phyloP scores from a whole-genome alignment of 2,797 vertebrate genomes.

The Gymnothorax reevesii region DNA sequence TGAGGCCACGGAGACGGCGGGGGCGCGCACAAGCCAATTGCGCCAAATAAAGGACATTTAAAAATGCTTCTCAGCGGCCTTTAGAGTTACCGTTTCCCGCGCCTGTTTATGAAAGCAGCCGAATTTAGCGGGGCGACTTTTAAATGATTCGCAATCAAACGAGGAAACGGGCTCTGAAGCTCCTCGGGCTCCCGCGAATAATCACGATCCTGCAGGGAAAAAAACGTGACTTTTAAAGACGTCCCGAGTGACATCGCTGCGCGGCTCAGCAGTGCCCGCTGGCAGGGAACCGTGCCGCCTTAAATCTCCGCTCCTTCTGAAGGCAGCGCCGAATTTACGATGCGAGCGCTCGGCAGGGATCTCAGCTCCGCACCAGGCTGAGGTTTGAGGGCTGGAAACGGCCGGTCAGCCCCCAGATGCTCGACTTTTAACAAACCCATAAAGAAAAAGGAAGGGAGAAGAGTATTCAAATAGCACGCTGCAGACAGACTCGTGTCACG shows the following conservation, averaged over 20 bases:
- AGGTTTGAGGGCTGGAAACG: slow-evolving; percentile 4
- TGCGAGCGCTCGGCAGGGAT: slow-evolving; percentile 1
- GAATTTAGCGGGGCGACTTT: slow-evolving; percentile 39
- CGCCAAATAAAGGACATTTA: slow-evolving; percentile 37
- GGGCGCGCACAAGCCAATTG: slow-evolving; percentile 22
- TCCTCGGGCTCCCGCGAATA: slow-evolving; percentile 38
- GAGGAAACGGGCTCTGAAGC: slow-evolving; percentile 35
- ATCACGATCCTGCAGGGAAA: slow-evolving; percentile 30
- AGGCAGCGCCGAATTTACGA: slow-evolving; percentile 21
- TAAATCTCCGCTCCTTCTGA: slow-evolving; percentile 24
- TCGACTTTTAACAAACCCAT: neutral
- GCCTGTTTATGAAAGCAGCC: slow-evolving; percentile 37
- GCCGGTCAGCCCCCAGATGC: neutral
- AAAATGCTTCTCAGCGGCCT: slow-evolving; percentile 38
- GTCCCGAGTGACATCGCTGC: slow-evolving; percentile 27
- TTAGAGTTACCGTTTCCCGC: slow-evolving; percentile 39
- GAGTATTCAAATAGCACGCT: slow-evolving; percentile 21
- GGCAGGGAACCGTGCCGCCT: slow-evolving; percentile 27
- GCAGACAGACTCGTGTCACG: neutral
- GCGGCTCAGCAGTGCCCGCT: slow-evolving; percentile 4
- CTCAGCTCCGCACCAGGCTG: neutral
- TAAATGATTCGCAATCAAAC: slow-evolving; percentile 40
- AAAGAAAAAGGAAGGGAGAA: neutral
- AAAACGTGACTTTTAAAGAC: slow-evolving; percentile 31
- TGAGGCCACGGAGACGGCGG: neutral